Base-by-base conservation (phyloP, 2,888 invertebrate species). In the Aphelenchoides bicaudatus region DNA sequence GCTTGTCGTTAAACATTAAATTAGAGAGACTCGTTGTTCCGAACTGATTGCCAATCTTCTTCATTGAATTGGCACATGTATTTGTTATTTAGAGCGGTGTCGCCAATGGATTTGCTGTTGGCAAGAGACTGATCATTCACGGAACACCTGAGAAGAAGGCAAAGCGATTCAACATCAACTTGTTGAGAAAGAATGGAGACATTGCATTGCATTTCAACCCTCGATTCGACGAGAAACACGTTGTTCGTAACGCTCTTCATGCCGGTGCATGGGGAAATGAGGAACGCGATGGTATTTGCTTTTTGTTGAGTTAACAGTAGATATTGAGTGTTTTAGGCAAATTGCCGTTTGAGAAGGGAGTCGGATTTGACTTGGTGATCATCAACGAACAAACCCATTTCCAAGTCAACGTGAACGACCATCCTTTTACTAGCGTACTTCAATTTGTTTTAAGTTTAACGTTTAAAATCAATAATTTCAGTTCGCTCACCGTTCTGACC, bases 141-240 rank as follows among this genome's bases (percentile, higher is more conserved):
- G 77, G 72, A 43, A 68, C 68, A 43, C 74, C 75, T 27, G 77
- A 77, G 63, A 77, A 77, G 77, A 77, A 77, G 71, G 77, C 71
- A 46, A 76, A 78, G 62, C 70, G 75, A 62, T 79, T 78, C 52
- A 63, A 76, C 58, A 62, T 68, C 54, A 68, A 68, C 49, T 67
- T 77, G 62, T 68, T 77, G 52, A 66, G 70, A 60, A 73, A 74
- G 66, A 77, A 77, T 62, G 77, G 77, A 31, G 77, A 77, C 67
- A 77, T 77, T 60, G 71, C 75, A 29, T 67, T 77, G 46, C 77
- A 77, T 66, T 74, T 77, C 69, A 77, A 77, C 63, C 73, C 75
- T 30, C 70, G 77, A 39, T 74, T 76, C 67, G 62, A 60, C 29
- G 51, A 62, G 27, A 49, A 75, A 73, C 63, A 61, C 30, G 71